Base-by-base conservation (phyloP, 2,113 vertebrate genomes). In the Petaurus breviceps region DNA sequence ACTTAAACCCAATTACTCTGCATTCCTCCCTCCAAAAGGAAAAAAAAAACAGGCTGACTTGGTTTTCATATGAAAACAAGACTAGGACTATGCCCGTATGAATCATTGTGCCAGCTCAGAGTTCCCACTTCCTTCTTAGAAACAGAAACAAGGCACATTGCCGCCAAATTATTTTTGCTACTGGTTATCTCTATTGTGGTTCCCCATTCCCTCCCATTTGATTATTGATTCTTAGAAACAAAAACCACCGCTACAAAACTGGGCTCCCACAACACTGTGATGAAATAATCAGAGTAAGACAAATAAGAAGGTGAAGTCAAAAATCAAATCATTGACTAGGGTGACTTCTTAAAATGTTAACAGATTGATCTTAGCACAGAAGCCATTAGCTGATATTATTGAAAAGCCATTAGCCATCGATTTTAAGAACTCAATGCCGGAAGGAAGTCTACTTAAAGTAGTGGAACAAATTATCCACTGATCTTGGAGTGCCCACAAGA, bases 121-220 rank as follows among this genome's bases (percentile, higher is more conserved):
- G 11, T 37, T 12, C 77, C 91, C 89, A 89, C 2, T 12, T 77
- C n/a, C 51, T 84, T n/a, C 93, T 55, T 31, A 61, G 57, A 61
- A 61, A 61, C 11, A 61, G 28, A 61, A 61, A 37, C 37, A 16
- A 68, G 61, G 14, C 14, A 68, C 11, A 19, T 68, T n/a, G 3
- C 4, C 37, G n/a, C 61, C 61, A 68, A 68, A 68, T 68, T 68
- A 37, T 68, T 68, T 68, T 68, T 57, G 55, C 61, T 68, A 5
- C 31, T 68, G 61, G 37, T n/a, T 31, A 61, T n/a, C 37, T 68
- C n/a, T 37, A 16, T n/a, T n/a, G 1, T n/a, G 37, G 14, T 68
- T 68, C 14, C 51, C 89, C 43, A 89, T 57, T 50, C 91, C 90
- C 94, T 89, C 92, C 61, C 89, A 53, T 95, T 94, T 51, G 10